Conservation (phyloP, 2,797 vertebrate species). For the Gorsachius magnificus region DNA sequence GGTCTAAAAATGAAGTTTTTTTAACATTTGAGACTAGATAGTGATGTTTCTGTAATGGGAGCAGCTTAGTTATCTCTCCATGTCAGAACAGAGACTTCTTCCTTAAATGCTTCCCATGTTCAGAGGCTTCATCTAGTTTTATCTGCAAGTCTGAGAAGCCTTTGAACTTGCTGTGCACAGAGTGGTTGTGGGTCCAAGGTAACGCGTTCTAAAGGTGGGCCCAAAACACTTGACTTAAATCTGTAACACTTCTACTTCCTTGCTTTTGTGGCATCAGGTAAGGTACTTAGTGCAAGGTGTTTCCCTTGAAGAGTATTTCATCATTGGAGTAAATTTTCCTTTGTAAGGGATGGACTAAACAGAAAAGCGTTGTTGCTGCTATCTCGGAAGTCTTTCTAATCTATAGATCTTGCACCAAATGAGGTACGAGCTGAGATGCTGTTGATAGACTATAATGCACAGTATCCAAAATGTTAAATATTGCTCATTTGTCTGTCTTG, state of each 20-base stretch:
- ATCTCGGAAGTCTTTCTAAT: not conserved
- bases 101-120: not conserved
- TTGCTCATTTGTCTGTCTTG: not conserved
- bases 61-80: not conserved
- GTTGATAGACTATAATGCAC: not conserved
- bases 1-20: not conserved
- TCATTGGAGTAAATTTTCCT: not conserved
- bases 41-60: not conserved
- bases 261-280: not conserved
- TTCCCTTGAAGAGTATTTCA: not conserved
- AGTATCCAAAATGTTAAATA: not conserved
- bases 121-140: conserved; percentile 2
- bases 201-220: not conserved
- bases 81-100: not conserved
- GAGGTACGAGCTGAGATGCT: not conserved
- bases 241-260: not conserved
- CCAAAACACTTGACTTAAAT: not conserved
- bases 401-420: not conserved
- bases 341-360: not conserved
- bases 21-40: conserved; percentile 21
- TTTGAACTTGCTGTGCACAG: not conserved
- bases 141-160: not conserved
- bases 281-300: not conserved
- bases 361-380: not conserved
- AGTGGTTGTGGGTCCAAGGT: not conserved